Evolutionary conservation across 2,113 vertebrate genomes (phyloP).

Genomic region (Balaenoptera acutorostrata): DNA sequence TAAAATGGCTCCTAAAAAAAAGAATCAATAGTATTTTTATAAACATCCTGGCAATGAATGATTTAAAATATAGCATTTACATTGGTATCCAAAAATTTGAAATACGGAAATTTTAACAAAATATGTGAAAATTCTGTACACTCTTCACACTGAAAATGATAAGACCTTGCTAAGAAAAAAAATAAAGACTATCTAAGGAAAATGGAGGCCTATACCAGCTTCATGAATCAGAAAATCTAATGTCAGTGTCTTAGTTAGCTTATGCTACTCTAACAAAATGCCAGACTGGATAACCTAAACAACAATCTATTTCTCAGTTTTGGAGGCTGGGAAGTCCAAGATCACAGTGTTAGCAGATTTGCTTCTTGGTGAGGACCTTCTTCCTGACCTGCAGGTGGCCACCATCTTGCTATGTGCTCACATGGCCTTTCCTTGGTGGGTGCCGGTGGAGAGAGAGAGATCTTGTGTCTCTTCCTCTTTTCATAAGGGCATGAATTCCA

Average conservation of each 20-base stretch:
- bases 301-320: background rate
- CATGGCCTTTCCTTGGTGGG: background rate
- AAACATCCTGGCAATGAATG: background rate
- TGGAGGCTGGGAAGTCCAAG: background rate
- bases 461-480: background rate
- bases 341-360: background rate
- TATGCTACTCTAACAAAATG: background rate
- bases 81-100: background rate
- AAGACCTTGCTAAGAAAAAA: background rate
- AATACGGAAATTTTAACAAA: background rate
- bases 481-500: background rate
- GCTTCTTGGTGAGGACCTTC: background rate
- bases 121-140: background rate
- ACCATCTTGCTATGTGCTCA: background rate
- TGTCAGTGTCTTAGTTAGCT: background rate
- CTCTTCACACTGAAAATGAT: background rate
- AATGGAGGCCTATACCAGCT: background rate
- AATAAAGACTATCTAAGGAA: background rate
- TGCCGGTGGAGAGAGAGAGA: background rate
- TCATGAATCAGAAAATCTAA: background rate
- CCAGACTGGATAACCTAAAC: background rate
- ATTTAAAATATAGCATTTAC: background rate
- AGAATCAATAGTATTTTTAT: background rate
- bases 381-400: background rate
- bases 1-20: background rate